These are phyloP conservation scores for Thumatha senex DNA, from an alignment of 2,888 invertebrate species.

Conservation along the genomic window DNA sequence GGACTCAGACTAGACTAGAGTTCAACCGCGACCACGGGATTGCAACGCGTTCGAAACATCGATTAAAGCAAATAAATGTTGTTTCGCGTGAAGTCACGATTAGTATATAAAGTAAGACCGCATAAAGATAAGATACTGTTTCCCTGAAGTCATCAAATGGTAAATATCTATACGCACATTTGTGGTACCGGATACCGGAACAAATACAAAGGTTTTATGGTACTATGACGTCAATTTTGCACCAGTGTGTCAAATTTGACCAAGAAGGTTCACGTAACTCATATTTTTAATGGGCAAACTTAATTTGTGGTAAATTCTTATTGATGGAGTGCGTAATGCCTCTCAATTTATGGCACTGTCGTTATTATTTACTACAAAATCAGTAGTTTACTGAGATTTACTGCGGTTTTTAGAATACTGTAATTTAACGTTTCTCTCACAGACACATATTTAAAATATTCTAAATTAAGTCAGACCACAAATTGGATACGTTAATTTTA, in stretches of 20 bases:
- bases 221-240: constrained; percentile 8
- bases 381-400: not conserved
- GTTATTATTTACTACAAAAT: constrained; percentile 16
- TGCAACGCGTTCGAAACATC: no score
- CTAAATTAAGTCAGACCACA: not conserved
- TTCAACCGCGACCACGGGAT: no score
- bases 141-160: not conserved
- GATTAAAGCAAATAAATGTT: no score
- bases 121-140: constrained; percentile 4
- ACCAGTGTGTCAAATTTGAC: constrained; percentile 2
- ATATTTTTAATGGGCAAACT: not conserved
- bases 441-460: constrained; percentile 7
- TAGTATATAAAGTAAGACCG: no score
- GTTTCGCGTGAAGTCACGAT: no score
- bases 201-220: constrained; percentile 10
- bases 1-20: no score
- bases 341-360: constrained; percentile 19
- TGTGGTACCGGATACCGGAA: constrained; percentile 10
- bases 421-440: constrained; percentile 8
- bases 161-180: not conserved
- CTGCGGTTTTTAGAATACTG: constrained; percentile 16
- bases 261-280: not conserved
- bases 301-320: constrained; percentile 3
- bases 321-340: constrained; percentile 10
- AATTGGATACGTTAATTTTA: constrained; percentile 3